Percentiles rank a stretch among this genome's conserved stretches.
Conservation (phyloP, 35 echinoderm and acorn worm species). For the Lytechinus variegatus region DNA sequence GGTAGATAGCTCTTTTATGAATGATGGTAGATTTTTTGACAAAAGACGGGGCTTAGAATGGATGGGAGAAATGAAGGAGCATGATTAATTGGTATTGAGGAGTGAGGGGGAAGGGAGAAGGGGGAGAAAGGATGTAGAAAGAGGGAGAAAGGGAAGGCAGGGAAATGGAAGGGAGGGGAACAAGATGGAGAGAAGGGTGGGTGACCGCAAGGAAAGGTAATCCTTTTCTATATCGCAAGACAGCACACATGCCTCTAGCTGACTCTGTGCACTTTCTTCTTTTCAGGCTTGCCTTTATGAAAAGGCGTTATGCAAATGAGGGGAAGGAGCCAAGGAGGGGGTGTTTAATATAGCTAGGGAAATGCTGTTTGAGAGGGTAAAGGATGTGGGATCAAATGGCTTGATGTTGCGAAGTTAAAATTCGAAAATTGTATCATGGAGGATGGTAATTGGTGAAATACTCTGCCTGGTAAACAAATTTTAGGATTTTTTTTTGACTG, state of each 20-base stretch:
- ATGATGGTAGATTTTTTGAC: neutral
- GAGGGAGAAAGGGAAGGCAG: neutral
- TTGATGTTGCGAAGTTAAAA: neutral
- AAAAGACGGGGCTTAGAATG: neutral
- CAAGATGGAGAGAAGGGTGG: neutral
- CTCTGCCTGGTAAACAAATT: neutral
- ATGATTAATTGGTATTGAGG: neutral
- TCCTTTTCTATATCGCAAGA: neutral
- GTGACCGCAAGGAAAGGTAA: neutral
- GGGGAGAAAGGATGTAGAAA: neutral
- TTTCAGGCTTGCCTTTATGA: constrained; percentile 3
- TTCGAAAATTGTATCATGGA: neutral
- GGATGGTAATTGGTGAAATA: neutral
- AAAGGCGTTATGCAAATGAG: constrained; percentile 3
- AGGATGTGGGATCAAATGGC: neutral
- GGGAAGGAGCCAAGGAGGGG: neutral
- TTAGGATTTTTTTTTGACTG: neutral
- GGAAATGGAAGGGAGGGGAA: neutral
- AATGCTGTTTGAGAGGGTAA: neutral
- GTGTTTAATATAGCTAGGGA: neutral
- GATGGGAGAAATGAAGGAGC: neutral
- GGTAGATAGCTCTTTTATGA: too few species aligned
- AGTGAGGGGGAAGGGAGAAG: neutral
- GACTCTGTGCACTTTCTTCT: neutral
- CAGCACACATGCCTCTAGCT: neutral